Percentiles rank a stretch among this genome's conserved stretches.
Conservation (phyloP, 2,888 invertebrate genomes). For the Machimus atricapillus region DNA sequence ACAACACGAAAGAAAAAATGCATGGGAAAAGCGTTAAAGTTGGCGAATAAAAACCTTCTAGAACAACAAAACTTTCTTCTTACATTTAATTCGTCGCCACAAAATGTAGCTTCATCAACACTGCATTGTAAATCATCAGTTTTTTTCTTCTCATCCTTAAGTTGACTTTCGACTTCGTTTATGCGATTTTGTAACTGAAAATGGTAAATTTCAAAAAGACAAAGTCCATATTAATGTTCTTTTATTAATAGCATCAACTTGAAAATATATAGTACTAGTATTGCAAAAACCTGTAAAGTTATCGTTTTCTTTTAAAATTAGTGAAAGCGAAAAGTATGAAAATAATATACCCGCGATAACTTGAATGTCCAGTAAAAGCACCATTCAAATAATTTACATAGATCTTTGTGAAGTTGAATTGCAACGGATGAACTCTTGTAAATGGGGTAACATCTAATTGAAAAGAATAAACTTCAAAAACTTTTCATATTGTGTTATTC, state of each 20-base stretch:
- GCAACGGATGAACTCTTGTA: not conserved
- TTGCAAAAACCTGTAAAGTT: not conserved
- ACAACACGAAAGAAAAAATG: not conserved
- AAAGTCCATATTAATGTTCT: conserved; percentile 30
- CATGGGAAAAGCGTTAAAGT: not conserved
- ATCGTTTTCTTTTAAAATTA: not conserved
- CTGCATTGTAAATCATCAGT: conserved; percentile 90
- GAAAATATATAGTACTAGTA: not conserved
- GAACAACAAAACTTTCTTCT: conserved; percentile 49
- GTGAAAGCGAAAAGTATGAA: not conserved
- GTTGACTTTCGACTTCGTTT: conserved; percentile 67
- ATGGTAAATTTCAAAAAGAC: conserved; percentile 28
- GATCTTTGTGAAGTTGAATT: not conserved
- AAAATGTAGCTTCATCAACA: conserved; percentile 90
- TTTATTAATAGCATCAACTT: conserved; percentile 41
- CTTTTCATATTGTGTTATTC: not conserved
- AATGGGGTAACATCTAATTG: too few species aligned
- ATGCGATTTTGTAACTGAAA: conserved; percentile 67
- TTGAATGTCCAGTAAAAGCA: not conserved
- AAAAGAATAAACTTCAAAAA: not conserved
- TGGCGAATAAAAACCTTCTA: not conserved
- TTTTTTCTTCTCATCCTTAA: conserved; percentile 81
- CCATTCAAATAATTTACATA: not conserved
- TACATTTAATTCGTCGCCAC: conserved; percentile 89
- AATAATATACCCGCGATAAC: not conserved